A percentile compares a stretch with the other conserved stretches of the same genome.
Conservation (phyloP, 1,140 invertebrate species). For the Sycophila sp. region DNA sequence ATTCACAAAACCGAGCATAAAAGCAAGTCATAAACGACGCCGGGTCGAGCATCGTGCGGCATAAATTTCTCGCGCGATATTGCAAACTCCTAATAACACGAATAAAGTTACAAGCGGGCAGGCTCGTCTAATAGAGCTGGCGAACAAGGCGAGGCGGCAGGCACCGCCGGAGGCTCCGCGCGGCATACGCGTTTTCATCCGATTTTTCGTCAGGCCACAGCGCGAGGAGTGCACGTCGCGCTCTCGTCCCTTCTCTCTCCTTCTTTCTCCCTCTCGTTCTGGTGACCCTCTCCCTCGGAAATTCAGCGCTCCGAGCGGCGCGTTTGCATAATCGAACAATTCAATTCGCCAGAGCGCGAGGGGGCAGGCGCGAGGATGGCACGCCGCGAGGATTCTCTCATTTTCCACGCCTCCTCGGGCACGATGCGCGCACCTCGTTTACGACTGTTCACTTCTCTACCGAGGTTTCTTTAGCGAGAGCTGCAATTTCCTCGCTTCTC, state of each 20-base stretch:
- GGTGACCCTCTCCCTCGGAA: no score
- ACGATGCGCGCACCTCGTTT: not conserved
- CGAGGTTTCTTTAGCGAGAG: not conserved
- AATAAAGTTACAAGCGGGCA: not conserved
- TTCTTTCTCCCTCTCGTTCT: no score
- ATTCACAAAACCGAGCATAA: not conserved
- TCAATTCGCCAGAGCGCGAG: constrained; percentile 54
- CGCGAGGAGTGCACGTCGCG: no score
- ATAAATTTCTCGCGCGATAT: not conserved
- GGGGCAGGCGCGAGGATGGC: no score
- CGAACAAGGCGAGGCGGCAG: no score
- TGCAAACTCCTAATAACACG: not conserved
- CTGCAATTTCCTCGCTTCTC: no score
- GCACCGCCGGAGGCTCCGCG: no score
- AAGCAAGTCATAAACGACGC: not conserved
- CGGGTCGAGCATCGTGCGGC: not conserved
- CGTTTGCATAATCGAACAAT: constrained; percentile 58
- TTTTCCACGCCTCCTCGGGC: no score
- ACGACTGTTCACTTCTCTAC: constrained; percentile 1
- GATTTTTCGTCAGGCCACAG: not conserved
- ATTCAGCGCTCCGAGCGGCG: constrained; percentile 4
- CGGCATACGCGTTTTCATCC: no score
- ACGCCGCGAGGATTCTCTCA: no score
- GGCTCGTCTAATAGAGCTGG: no score
- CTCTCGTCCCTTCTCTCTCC: no score